Base-by-base conservation (phyloP, 2,888 invertebrate species). In the Dasypolia templi region DNA sequence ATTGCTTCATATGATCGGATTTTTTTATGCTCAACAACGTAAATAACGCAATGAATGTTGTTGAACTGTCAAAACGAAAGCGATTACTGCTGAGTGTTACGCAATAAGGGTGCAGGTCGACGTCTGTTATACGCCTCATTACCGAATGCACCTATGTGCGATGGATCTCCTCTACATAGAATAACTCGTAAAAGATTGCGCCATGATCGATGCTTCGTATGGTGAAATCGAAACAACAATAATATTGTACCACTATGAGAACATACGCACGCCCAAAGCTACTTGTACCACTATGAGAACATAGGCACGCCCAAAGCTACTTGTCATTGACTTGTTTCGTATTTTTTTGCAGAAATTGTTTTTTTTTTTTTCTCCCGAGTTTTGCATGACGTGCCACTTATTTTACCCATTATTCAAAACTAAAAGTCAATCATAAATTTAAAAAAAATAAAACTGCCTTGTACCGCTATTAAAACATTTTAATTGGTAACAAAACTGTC, bases 401-500 rank as follows among this genome's bases (percentile, higher is more conserved):
- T 32, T 53, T 53, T 17, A 44, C 7, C 0, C 0, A 49, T 46
- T 12, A 56, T 26, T 71, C 12, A 35, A 32, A 44, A 29, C 32
- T 0, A 51, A 51, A 56, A 14, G n/a, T 32, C 29, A 51, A 53
- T 46, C 49, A 75, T 32, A 35, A 65, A 69, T 3, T 17, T 26
- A 53, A 29, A 66, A 44, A 29, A 64, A 72, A 83, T 74, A 63
- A 84, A 74, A 80, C 58, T 53, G 4, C 12, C 19, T 19, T 58
- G 17, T 56, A 58, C 42, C 68, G 49, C 51, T 68, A 64, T 53
- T 62, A 39, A 46, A 69, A 66, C 9, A 80, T 51, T 83, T 81
- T 84, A 71, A 84, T 84, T 84, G 81, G 71, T 81, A 75, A 84
- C 64, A 84, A 68, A 70, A 62, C 46, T 58, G 58, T 35, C 68